Conservation (phyloP, 2,113 vertebrate genomes). For the Poeciliopsis turrubarensis region DNA sequence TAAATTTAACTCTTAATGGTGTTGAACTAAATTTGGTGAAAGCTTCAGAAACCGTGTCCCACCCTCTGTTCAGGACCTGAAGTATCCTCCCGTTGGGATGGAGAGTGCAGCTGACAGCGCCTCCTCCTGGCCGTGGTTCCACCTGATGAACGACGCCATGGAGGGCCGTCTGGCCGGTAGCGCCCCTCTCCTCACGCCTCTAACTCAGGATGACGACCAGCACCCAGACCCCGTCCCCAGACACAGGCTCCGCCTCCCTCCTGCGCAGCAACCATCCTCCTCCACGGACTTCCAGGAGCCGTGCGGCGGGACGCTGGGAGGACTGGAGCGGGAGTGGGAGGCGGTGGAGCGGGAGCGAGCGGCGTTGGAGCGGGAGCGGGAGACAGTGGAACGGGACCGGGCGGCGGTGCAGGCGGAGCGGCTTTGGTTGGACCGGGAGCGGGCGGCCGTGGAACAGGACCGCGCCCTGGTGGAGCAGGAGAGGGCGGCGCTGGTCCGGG, state of each 20-base stretch:
- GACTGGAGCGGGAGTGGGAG: slow-evolving; percentile 71
- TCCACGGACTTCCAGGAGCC: slow-evolving; percentile 49
- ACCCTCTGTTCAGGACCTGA: slow-evolving; percentile 69
- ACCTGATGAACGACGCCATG: slow-evolving; percentile 81
- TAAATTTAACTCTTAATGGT: no score
- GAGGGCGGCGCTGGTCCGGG: slow-evolving; percentile 62
- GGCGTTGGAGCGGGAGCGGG: slow-evolving; percentile 47
- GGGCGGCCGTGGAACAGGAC: slow-evolving; percentile 72
- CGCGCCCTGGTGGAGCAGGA: slow-evolving; percentile 76
- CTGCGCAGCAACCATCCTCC: slow-evolving; percentile 10
- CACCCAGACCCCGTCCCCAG: slow-evolving; percentile 33
- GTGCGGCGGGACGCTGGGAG: slow-evolving; percentile 43
- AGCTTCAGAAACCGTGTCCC: not conserved
- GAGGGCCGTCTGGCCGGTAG: slow-evolving; percentile 70
- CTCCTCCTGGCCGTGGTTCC: slow-evolving; percentile 81
- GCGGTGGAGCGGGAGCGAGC: slow-evolving; percentile 70
- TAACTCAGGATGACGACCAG: slow-evolving; percentile 54
- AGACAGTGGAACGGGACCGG: slow-evolving; percentile 59
- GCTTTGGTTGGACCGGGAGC: slow-evolving; percentile 65
- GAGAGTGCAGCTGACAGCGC: slow-evolving; percentile 59
- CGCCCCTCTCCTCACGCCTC: slow-evolving; percentile 65
- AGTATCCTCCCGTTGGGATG: slow-evolving; percentile 78
- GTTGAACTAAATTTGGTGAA: no score
- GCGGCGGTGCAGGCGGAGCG: slow-evolving; percentile 54
- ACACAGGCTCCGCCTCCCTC: slow-evolving; percentile 26